Evolutionary conservation across 2,888 invertebrate species (phyloP).

Genomic region (Harpagoxenus sublaevis): DNA sequence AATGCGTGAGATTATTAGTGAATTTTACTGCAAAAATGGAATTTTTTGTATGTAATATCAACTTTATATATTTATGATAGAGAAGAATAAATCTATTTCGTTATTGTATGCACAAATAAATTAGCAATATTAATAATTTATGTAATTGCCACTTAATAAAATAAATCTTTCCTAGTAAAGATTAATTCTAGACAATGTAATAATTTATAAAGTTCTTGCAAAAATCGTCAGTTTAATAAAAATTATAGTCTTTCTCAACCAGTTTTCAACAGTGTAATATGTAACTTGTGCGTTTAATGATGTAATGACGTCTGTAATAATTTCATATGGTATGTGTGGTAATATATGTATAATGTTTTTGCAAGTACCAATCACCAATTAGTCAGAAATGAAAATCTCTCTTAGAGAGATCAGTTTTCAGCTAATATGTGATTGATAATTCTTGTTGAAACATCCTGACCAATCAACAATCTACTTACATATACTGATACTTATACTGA

Average conservation of each 20-base stretch:
- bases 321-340: background rate
- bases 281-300: slow-evolving; percentile 1
- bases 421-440: slow-evolving; percentile 23
- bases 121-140: background rate
- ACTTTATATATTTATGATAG: background rate
- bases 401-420: background rate
- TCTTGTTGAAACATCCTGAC: background rate
- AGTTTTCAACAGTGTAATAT: background rate
- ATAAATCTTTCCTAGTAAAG: background rate
- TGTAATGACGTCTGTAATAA: background rate
- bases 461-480: background rate
- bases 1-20: background rate
- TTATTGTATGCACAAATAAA: background rate
- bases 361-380: slow-evolving; percentile 5
- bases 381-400: slow-evolving; percentile 22
- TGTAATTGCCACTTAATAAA: background rate
- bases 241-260: background rate
- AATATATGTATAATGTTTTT: slow-evolving; percentile 2
- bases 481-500: background rate
- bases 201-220: background rate
- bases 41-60: background rate
- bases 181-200: background rate
- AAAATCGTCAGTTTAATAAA: slow-evolving; percentile 1
- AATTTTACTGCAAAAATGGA: background rate
- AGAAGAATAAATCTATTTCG: background rate